Percentiles rank a stretch among this genome's conserved stretches.
Evolutionary conservation across 2,888 invertebrate genomes (phyloP).

Genomic region (Eumerus sabulonum): DNA sequence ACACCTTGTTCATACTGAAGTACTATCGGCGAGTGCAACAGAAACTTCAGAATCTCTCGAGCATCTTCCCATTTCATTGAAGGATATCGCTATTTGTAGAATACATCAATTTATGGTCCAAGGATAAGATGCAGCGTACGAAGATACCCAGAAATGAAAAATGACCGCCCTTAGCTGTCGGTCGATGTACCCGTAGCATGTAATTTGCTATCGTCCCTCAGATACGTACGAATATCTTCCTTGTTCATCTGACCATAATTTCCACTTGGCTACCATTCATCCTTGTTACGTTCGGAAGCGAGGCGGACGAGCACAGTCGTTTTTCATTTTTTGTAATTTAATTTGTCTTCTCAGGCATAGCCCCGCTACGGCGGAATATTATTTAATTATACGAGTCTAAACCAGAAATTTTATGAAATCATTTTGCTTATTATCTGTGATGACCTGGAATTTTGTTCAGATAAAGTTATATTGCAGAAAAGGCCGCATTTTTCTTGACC

Average conservation of each 20-base stretch:
- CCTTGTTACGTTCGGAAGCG: not conserved
- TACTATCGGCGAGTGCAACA: not conserved
- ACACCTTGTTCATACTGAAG: not conserved
- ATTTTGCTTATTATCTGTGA: no score
- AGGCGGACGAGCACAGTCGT: no score
- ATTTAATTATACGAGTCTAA: not conserved
- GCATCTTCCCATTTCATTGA: not conserved
- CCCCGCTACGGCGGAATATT: not conserved
- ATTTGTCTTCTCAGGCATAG: not conserved
- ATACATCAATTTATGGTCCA: constrained; percentile 26
- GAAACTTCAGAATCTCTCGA: no score
- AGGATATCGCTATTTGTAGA: constrained; percentile 8
- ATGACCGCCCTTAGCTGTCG: constrained; percentile 10
- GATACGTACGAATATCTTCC: not conserved
- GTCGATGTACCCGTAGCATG: not conserved
- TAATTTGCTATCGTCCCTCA: not conserved
- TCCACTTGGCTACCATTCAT: not conserved
- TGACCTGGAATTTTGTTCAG: no score
- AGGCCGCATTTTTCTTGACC: no score
- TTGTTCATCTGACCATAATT: not conserved
- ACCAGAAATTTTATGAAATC: no score
- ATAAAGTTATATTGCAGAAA: no score
- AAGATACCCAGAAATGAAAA: constrained; percentile 46
- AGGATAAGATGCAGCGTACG: constrained; percentile 27
- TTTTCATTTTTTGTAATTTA: not conserved